Evolutionary conservation across 1,140 invertebrate species (phyloP).

Genomic region (Hetaerina americana): DNA sequence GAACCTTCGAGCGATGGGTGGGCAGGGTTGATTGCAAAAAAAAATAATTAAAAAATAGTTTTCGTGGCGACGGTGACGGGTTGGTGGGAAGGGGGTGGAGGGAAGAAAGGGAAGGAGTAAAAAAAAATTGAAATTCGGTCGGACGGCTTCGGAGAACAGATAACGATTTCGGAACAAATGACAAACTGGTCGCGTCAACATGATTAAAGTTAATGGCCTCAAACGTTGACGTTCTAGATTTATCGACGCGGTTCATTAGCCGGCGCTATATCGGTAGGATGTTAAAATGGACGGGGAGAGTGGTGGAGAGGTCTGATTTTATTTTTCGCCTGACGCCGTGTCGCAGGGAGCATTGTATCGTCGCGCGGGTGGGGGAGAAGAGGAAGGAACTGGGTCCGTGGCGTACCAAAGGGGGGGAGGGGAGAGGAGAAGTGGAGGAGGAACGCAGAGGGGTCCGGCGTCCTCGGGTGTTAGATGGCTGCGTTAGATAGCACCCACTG

Average conservation of each 20-base stretch:
- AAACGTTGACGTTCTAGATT: not conserved
- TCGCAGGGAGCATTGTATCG: not conserved
- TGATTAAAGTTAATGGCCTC: not conserved
- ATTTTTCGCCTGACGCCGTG: not conserved
- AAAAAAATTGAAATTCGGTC: not conserved
- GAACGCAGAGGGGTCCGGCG: too few relatives aligned
- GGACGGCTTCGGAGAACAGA: not conserved
- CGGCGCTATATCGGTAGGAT: not conserved
- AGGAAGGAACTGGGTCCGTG: not conserved
- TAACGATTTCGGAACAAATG: not conserved
- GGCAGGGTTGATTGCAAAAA: too few relatives aligned
- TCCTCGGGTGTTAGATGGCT: too few relatives aligned
- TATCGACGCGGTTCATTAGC: not conserved
- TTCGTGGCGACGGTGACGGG: not conserved
- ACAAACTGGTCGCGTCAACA: not conserved
- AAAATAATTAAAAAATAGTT: too few relatives aligned
- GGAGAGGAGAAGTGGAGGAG: not conserved
- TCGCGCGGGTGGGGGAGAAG: too few relatives aligned
- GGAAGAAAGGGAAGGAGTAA: not conserved
- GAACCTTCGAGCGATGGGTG: too few relatives aligned
- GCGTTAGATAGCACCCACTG: too few relatives aligned
- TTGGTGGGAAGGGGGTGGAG: not conserved
- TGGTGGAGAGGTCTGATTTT: not conserved
- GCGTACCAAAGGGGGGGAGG: not conserved
- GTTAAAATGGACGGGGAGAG: too few relatives aligned